A percentile compares a stretch with the other conserved stretches of the same genome.
Evolutionary conservation across 2,888 invertebrate genomes (phyloP).

Genomic region (Drosophila picticornis): DNA sequence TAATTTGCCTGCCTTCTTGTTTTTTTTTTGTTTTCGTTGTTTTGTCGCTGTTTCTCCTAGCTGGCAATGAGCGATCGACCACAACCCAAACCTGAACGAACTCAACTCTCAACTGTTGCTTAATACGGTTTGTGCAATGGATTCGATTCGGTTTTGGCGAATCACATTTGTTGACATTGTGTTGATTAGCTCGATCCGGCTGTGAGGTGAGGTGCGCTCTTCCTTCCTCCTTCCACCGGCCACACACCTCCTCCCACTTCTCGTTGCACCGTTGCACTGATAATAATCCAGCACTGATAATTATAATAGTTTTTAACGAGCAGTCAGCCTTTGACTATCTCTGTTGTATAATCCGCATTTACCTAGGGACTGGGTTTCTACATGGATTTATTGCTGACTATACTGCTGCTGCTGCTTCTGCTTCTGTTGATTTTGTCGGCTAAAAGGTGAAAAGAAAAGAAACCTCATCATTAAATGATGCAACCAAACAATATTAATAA

Average conservation of each 20-base stretch:
- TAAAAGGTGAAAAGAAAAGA: slow-evolving; percentile 26
- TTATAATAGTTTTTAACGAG: slow-evolving; percentile 50
- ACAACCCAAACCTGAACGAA: slow-evolving; percentile 31
- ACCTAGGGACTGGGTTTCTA: slow-evolving; percentile 5
- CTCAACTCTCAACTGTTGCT: slow-evolving; percentile 55
- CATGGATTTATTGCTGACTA: background rate
- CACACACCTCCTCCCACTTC: slow-evolving; percentile 23
- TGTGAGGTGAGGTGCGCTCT: slow-evolving; percentile 22
- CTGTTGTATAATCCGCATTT: slow-evolving; percentile 46
- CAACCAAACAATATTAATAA: slow-evolving; percentile 1
- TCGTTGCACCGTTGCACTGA: slow-evolving; percentile 58
- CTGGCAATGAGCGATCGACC: slow-evolving; percentile 17
- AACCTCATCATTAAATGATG: slow-evolving; percentile 19
- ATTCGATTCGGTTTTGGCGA: slow-evolving; percentile 44
- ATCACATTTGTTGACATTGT: slow-evolving; percentile 62
- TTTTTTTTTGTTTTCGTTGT: slow-evolving; percentile 16
- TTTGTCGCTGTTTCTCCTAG: slow-evolving; percentile 16
- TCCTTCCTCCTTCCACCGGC: slow-evolving; percentile 9
- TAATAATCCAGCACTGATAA: slow-evolving; percentile 70
- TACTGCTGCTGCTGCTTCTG: slow-evolving; percentile 3
- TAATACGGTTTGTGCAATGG: slow-evolving; percentile 60
- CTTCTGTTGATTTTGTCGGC: slow-evolving; percentile 28
- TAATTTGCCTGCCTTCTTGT: background rate
- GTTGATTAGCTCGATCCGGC: slow-evolving; percentile 35
- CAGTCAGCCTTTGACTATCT: slow-evolving; percentile 39